Evolutionary conservation across 2,797 vertebrate genomes (phyloP), one percentile per base, ranked within the genome.

Genomic region (Sebastes iracundus): DNA sequence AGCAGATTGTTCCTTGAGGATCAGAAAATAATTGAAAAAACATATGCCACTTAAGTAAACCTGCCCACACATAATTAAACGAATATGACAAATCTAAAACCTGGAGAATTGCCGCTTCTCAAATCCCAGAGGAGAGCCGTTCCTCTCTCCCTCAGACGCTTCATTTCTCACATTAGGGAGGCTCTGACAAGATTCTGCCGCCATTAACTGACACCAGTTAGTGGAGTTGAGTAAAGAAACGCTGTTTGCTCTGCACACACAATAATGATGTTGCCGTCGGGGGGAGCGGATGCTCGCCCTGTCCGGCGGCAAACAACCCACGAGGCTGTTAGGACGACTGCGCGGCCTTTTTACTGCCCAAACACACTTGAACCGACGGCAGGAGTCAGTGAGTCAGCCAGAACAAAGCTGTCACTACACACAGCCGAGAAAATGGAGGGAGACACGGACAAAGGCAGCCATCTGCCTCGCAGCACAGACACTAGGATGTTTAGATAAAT

Each of bases 171-270:
- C 77, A 75, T 72, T 88, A 82, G 77, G 77, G 79, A 64, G 63
- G 49, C 49, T 22, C 83, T 52, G 83, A 86, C 79, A 82, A 66
- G 35, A 76, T 80, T 76, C 77, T 81, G 76, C 79, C 22, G 80
- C 84, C 90, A 88, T 92, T 92, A 92, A 82, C 79, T 66, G 65
- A 91, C 89, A 90, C 86, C 78, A 72, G 80, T 63, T 27, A 84
- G 86, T 68, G 72, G 79, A 63, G 87, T 72, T 85, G 90, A 85
- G 87, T 82, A 91, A 94, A 95, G 93, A 89, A 75, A 62, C 78
- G 23, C 66, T 95, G 95, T 96, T 95, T 96, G 94, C 91, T 93
- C 66, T 79, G 93, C 88, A 93, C 88, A 93, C 93, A 94, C 80
- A 86, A 86, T 96, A 95, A 96, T 95, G 95, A 95, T 95, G 95